Base-by-base conservation (phyloP, 2,888 invertebrate genomes). In the Folsomia candida region DNA sequence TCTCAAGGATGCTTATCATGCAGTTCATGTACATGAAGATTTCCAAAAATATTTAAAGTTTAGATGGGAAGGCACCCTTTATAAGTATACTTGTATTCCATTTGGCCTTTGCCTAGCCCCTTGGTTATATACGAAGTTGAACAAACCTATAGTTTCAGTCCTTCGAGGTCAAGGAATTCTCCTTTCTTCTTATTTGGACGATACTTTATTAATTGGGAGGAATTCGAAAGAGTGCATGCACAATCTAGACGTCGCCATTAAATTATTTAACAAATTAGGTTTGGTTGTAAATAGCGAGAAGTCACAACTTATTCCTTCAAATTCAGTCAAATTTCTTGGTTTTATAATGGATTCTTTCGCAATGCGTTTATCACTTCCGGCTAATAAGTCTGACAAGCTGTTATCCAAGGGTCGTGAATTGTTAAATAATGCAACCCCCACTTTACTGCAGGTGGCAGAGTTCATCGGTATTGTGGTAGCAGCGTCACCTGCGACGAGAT, bases 391-490 rank as follows among this genome's bases (percentile, higher is more conserved):
- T 54, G 18, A 2, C 14, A 51, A 63, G n/a, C 51, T 68, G 2
- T 22, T 6, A 26, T 4, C 18, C 1, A 2, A 47, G 14, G 26
- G 62, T 27, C 3, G 2, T 6, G 57, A 26, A 11, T 25, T 51
- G 25, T 14, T 54, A 11, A 20, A 2, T 2, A 20, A 6, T 4
- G 9, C 25, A 3, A 20, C 1, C 2, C 14, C 11, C 2, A 4
- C 28, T 0, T 28, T 68, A n/a, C 60, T 51, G 25, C 59, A 58
- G 1, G 26, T 54, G 1, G 37, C 71, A 2, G 59, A 59, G 24
- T 24, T 68, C 18, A 54, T 68, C 28, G 71, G 64, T 0, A 57
- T 29, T 57, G 22, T 73, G 9, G 57, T 75, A 47, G 26, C 73
- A 14, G 71, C 67, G 0, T 26, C 26, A 0, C 73, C 73, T 22